Evolutionary conservation across 2,888 invertebrate species (phyloP).

Genomic region (Lamellibrachia columna): DNA sequence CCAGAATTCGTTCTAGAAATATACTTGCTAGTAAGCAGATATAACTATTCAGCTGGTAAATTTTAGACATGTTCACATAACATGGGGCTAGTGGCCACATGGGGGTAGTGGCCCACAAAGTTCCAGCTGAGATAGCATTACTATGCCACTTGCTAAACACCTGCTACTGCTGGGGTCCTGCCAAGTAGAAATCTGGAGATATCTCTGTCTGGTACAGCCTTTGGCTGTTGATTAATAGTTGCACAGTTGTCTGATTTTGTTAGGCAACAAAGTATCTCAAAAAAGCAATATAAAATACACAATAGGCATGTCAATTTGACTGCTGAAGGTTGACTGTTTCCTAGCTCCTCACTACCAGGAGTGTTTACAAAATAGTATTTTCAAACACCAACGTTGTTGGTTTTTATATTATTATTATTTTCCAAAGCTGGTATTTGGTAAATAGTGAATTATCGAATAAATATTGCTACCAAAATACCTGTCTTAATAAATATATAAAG

Average conservation of each 20-base stretch:
- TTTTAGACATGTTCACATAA: too few relatives aligned
- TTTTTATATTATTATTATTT: too few relatives aligned
- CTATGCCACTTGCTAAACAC: background rate
- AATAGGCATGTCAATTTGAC: background rate
- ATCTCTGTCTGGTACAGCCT: constrained; percentile 9
- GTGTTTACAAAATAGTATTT: background rate
- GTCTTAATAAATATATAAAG: too few relatives aligned
- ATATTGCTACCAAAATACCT: too few relatives aligned
- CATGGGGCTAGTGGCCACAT: background rate
- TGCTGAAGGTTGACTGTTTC: background rate
- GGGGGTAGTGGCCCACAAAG: background rate
- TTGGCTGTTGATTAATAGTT: background rate
- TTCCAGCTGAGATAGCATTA: background rate
- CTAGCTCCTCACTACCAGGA: background rate
- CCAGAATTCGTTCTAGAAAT: too few relatives aligned
- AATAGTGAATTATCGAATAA: too few relatives aligned
- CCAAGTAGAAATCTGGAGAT: constrained; percentile 16
- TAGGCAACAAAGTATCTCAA: constrained; percentile 4
- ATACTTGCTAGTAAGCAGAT: too few relatives aligned
- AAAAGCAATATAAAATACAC: background rate
- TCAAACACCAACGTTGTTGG: background rate
- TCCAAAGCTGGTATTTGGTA: too few relatives aligned
- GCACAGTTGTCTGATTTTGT: background rate
- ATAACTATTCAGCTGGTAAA: too few relatives aligned
- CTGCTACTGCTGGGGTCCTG: background rate